Conservation (phyloP, 2,113 vertebrate genomes). For the Percina caprodes region DNA sequence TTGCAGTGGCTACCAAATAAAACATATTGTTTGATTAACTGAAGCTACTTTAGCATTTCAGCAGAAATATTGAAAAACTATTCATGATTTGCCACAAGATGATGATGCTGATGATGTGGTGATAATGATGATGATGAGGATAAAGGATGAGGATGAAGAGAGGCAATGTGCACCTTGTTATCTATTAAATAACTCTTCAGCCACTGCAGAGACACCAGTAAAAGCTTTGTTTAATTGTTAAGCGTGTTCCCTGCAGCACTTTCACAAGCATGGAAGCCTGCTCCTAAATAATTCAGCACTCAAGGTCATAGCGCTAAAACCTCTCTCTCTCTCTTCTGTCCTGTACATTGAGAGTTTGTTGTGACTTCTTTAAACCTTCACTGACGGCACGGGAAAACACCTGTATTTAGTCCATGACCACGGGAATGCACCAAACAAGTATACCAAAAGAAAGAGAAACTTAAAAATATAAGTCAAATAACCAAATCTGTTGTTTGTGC, state of each 20-base stretch:
- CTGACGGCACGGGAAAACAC: not conserved
- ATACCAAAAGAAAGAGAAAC: not conserved
- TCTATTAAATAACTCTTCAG: constrained; percentile 1
- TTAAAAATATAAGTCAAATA: not conserved
- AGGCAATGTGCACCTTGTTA: not conserved
- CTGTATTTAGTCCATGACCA: constrained; percentile 27
- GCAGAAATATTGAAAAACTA: not conserved
- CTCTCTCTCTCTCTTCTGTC: constrained; percentile 24
- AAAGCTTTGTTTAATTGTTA: constrained; percentile 72
- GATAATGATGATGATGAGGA: not conserved
- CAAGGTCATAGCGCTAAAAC: constrained; percentile 76
- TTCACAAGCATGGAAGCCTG: constrained; percentile 66
- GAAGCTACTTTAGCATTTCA: constrained; percentile 4
- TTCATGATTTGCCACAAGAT: not conserved
- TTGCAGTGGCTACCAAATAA: constrained; percentile 26
- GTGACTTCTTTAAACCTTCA: constrained; percentile 55
- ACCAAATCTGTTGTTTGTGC: not conserved
- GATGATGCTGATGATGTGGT: not conserved
- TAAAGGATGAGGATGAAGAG: not conserved
- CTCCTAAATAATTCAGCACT: constrained; percentile 77
- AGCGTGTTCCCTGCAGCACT: constrained; percentile 74
- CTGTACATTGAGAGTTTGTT: constrained; percentile 58
- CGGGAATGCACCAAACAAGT: constrained; percentile 1
- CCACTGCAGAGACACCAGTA: constrained; percentile 53
- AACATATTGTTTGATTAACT: not conserved